Conservation (phyloP, 2,888 invertebrate species). For the Ariolimax columbianus region DNA sequence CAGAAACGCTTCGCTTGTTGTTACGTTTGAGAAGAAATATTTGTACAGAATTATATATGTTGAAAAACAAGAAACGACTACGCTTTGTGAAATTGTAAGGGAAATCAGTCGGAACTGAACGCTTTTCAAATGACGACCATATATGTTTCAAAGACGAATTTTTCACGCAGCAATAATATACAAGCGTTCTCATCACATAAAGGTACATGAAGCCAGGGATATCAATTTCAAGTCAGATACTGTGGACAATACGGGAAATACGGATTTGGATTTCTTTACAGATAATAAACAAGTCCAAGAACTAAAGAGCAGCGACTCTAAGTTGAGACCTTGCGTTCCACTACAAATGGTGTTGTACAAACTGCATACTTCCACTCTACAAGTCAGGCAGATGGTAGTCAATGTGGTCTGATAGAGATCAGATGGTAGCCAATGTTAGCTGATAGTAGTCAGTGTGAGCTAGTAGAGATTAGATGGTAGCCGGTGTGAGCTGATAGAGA, state of each 20-base stretch:
- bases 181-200: not conserved
- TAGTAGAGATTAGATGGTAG: too few species aligned
- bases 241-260: not conserved
- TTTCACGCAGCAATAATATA: not conserved
- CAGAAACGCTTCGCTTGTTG: not conserved
- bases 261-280: not conserved
- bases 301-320: not conserved
- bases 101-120: not conserved
- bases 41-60: not conserved
- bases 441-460: too few species aligned
- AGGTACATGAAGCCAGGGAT: not conserved
- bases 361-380: too few species aligned
- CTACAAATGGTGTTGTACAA: too few species aligned
- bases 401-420: too few species aligned
- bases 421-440: too few species aligned
- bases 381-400: too few species aligned
- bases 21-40: not conserved
- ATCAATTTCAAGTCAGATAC: not conserved
- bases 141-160: not conserved
- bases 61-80: not conserved
- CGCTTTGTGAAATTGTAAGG: constrained; percentile 4
- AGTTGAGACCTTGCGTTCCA: too few species aligned
- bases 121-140: not conserved
- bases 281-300: not conserved
- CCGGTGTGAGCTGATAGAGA: too few species aligned